Evolutionary conservation across 2,888 invertebrate genomes (phyloP), one percentile per base, ranked within the genome.

Genomic region (Amaurobius ferox): DNA sequence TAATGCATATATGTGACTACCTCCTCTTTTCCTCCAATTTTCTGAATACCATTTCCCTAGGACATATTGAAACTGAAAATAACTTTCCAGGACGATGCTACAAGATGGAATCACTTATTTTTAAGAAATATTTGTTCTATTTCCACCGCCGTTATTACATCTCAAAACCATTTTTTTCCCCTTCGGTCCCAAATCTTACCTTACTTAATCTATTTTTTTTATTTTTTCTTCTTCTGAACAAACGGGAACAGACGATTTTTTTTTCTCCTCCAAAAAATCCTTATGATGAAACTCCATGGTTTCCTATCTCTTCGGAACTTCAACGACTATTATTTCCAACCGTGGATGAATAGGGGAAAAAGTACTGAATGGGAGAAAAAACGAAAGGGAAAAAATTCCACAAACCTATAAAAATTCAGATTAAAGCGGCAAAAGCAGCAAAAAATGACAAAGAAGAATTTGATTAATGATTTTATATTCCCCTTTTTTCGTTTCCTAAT

Each of bases 381-480:
- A 29, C 5, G 23, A 55, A 55, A n/a, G 16, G 16, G 23, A 44
- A 44, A 55, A 55, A 55, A 55, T 55, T 55, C 55, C 55, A 55
- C 55, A 55, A 55, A 72, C 77, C 83, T 77, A 85, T 85, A 85
- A 85, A 85, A 85, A 85, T 85, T 85, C 83, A 85, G 83, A 85
- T 85, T 85, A 85, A 85, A 80, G 71, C 61, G 67, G 71, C 23
- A 83, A 64, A 76, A 64, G 70, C 28, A 76, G 67, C 67, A 66
- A 70, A 72, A 79, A 72, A 72, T 48, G 67, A 80, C 64, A 68
- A 70, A 68, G 71, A 76, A 32, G 83, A 85, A 85, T 85, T 85
- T 85, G 83, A 85, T 85, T 85, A 85, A 85, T 85, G 83, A 85
- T 85, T 85, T 85, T 85, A 78, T 78, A 78, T 77, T 85, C 83